Evolutionary conservation across 1,140 invertebrate species (phyloP), one percentile per base, ranked within the genome.

Genomic region (Melitaea cinxia): DNA sequence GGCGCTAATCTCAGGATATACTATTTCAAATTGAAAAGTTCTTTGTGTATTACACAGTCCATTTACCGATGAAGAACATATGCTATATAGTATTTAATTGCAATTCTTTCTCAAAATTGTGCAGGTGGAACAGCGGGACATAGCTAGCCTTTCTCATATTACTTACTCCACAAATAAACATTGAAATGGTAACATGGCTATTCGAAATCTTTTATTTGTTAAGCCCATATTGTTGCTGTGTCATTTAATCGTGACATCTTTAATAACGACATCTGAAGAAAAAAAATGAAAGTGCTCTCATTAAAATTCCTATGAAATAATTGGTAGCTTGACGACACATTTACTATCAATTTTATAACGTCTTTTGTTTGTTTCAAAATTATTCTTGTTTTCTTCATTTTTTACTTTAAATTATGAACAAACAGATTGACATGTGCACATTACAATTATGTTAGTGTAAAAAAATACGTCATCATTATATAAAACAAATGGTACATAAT

Each of bases 261-360:
- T n/a, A 47, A 47, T 47, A 47, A 47, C 23, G 42, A 47, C 42
- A 47, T 12, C 9, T 21, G 7, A 47, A 47, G 23, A 24, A 47
- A 0, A 47, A 17, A 0, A 21, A 23, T 7, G n/a, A 47, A 10
- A 23, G 4, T 47, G 42, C 2, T 47, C 53, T 55, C 19, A 37
- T 55, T 55, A 55, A 55, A 37, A 55, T 55, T 37, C 53, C 35
- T 55, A 33, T 19, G 52, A n/a, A 10, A 17, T 55, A 55, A 55
- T 39, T 39, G 33, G 21, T 24, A 23, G 15, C 33, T 24, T 55
- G 53, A 37, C 39, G 53, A 55, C 28, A 47, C 14, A 47, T 47
- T 23, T n/a, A 47, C 10, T 47, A 12, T 23, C 19, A 23, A n/a
- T 47, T 47, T 47, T 47, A 47, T 47, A 45, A 2, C 10, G 17